Evolutionary conservation across 1,140 invertebrate genomes (phyloP).

Genomic region (Cecropterus lyciades): DNA sequence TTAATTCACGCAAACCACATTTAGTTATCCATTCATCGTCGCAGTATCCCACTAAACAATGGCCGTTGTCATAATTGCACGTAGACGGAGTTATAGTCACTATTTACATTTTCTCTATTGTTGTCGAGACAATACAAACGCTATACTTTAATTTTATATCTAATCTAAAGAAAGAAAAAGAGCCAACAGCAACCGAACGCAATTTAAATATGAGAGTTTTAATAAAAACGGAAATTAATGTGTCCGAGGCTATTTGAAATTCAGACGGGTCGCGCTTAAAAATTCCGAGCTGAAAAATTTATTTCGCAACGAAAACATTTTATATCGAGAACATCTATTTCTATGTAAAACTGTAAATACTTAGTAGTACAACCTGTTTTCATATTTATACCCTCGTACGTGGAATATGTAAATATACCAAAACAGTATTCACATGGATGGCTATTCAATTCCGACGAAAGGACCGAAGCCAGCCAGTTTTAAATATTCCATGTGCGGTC

Average conservation of each 20-base stretch:
- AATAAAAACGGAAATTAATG: slow-evolving; percentile 35
- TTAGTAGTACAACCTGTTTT: slow-evolving; percentile 36
- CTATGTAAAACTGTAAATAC: slow-evolving; percentile 28
- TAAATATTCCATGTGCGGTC: slow-evolving; percentile 82
- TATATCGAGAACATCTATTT: slow-evolving; percentile 30
- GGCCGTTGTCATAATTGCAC: slow-evolving; percentile 28
- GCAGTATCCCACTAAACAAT: slow-evolving; percentile 30
- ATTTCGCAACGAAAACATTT: slow-evolving; percentile 25
- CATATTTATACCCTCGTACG: slow-evolving; percentile 35
- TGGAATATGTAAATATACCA: slow-evolving; percentile 59
- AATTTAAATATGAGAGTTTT: slow-evolving; percentile 35
- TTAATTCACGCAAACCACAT: slow-evolving; percentile 17
- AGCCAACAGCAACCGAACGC: slow-evolving; percentile 23
- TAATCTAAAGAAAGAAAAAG: slow-evolving; percentile 22
- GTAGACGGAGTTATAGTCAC: slow-evolving; percentile 25
- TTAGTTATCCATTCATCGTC: slow-evolving; percentile 12
- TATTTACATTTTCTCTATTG: slow-evolving; percentile 40
- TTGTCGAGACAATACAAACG: slow-evolving; percentile 27
- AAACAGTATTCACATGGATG: slow-evolving; percentile 70
- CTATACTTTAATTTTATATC: slow-evolving; percentile 31
- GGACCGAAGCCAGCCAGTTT: slow-evolving; percentile 67
- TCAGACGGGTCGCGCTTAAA: slow-evolving; percentile 29
- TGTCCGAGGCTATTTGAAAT: slow-evolving; percentile 27
- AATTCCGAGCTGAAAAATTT: slow-evolving; percentile 29
- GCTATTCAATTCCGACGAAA: slow-evolving; percentile 65